Base-by-base conservation (phyloP, 2,113 vertebrate genomes). In the Anhinga anhinga region DNA sequence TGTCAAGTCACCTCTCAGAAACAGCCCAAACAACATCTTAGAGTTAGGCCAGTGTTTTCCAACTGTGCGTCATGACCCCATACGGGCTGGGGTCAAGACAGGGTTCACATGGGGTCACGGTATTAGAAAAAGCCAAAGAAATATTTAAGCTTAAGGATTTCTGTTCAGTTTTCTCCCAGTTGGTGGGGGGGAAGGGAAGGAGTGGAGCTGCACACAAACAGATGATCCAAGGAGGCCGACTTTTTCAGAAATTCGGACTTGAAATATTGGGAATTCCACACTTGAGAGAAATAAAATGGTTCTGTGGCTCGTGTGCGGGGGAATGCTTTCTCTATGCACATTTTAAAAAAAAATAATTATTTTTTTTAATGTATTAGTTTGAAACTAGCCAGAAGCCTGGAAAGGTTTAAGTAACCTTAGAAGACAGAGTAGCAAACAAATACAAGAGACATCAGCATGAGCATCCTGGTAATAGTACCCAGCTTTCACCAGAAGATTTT, bases 401-500 rank as follows among this genome's bases (percentile, higher is more conserved):
- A 95, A 95, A 86, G 27, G 42, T 88, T 95, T 95, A 77, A 79
- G 86, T 91, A 94, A 89, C 58, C 27, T 91, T 82, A 86, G 70
- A 84, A 89, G 76, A 66, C 47, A 56, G 70, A 79, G 47, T 67
- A 82, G 73, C 42, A 84, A 97, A 94, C 42, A 95, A 84, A 86
- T 84, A 91, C 52, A 91, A 85, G 86, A 93, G 65, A 87, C 77
- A 94, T 59, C 65, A 95, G 36, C 44, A 17, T 79, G 65, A 95
- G 81, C 93, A 95, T 91, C 91, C 70, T 82, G 38, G 38, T 78
- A 84, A 84, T 50, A 82, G 69, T 67, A 95, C 83, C 93, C 96
- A 93, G 83, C 89, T 96, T 93, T 94, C 83, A 78, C 85, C 93
- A 96, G 55, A 73, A 90, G 72, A 59, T 79, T 92, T 92, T 94